Base-by-base conservation (phyloP, 2,888 invertebrate genomes). In the Plebejus melissa region DNA sequence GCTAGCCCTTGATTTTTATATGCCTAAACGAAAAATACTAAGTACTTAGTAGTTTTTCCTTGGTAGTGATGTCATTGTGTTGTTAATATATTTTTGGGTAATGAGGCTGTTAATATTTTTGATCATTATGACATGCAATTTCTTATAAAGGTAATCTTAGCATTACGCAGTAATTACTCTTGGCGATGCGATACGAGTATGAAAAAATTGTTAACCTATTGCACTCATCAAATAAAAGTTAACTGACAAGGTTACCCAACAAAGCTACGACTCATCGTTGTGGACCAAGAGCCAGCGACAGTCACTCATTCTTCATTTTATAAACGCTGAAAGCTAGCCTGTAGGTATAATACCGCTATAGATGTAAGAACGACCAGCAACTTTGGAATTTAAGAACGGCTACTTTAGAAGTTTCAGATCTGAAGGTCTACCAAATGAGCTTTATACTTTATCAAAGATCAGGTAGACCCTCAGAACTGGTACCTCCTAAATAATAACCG, bases 211-310 rank as follows among this genome's bases (percentile, higher is more conserved):
- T 36, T 65, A 65, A 65, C 32, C 65, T 65, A 65, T 65, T 65
- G 32, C 16, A 16, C 60, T 60, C 60, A 60, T 60, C 60, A 60
- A 60, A 60, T 60, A 60, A 60, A 60, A 22, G 9, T 60, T 60
- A 60, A 60, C 60, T 7, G 28, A 22, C 60, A 60, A 60, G 60
- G 60, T 60, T 60, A 60, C 60, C 22, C 60, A 60, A 60, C 11
- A 9, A 22, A 60, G 28, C 9, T 28, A 28, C 60, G 60, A 60
- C 60, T 60, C 60, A 60, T 58, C 58, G 57, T 57, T 57, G 6
- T 57, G 6, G n/a, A 3, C 46, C 46, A 46, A 46, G 46, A 46
- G 9, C 46, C 46, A 46, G 9, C 46, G 46, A 46, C 2, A 46
- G 46, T 11, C 46, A 46, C 2, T 9, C 46, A 9, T 46, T 46